Percentiles rank a stretch among this genome's conserved stretches.
Conservation (phyloP, 2,113 vertebrate species). For the Zosterops japonicus region DNA sequence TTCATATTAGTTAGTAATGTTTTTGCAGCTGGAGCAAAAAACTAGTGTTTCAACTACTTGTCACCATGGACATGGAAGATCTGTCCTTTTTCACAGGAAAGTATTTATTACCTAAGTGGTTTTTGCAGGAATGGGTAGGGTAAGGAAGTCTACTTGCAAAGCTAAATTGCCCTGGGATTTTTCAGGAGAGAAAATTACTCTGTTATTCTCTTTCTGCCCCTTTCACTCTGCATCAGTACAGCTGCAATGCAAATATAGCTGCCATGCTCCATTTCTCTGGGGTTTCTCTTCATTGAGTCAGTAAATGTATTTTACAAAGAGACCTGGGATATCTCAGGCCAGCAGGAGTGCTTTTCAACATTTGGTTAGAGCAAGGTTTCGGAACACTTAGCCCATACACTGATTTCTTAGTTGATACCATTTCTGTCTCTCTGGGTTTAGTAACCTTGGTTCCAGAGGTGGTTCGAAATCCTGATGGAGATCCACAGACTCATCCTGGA, state of each 20-base stretch:
- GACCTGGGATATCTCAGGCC: background rate
- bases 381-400: fast-evolving
- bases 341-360: background rate
- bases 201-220: background rate
- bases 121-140: background rate
- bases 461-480: background rate
- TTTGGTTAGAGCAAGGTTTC: background rate
- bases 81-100: slow-evolving; percentile 15
- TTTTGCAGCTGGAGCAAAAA: slow-evolving; percentile 35
- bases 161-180: background rate
- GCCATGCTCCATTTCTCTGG: background rate
- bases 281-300: fast-evolving
- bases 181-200: background rate
- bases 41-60: background rate
- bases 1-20: slow-evolving; percentile 26
- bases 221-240: background rate
- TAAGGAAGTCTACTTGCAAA: background rate
- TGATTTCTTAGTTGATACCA: background rate
- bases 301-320: background rate
- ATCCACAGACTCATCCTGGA: background rate
- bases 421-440: fast-evolving
- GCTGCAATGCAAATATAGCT: background rate
- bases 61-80: background rate
- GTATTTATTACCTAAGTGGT: background rate
- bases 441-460: background rate